Evolutionary conservation across 23 tunicate species (phyloP), one percentile per base, ranked within the genome.

Genomic region (Trididemnum clinides): DNA sequence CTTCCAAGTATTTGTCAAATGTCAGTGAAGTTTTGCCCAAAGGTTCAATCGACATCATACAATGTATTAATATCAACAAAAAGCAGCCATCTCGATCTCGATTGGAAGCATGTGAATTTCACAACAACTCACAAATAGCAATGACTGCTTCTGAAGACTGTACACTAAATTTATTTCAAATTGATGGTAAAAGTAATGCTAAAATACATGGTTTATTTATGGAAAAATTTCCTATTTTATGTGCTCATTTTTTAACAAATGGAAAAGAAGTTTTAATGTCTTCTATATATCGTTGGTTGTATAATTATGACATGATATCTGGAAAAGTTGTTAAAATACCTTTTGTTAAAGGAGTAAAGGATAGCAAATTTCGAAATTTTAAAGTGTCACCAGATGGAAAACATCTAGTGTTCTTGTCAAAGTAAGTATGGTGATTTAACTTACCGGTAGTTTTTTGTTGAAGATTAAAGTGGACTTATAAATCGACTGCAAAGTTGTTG

Each of bases 141-240:
- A 65, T 93, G 70, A 93, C 98, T 57, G 98, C 98, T 0, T 71
- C 90, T 1, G 80, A 81, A 57, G 98, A 93, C 50, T 85, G 90
- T 44, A 79, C 88, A n/a, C 72, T 93, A 1, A 65, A 93, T 73
- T 75, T 93, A 35, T 93, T 93, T 80, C 93, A 88, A 85, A 88
- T 93, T 0, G 98, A 93, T 73, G 98, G 98, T 2, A 93, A 93
- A 71, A 80, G 28, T 5, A 93, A 93, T 88, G 73, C 90, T 10
- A 93, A 93, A 74, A 88, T 93, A 70, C 93, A 88, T 82, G 84
- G 91, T 37, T 49, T 87, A 29, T 92, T 92, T 39, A 83, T 87
- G 92, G 97, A 92, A 33, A 88, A 92, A 50, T 92, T 72, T 79
- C 92, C 92, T n/a, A 92, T 92, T 5, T 65, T 57, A 27, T 92